phyloP scores from a whole-genome alignment of 2,888 invertebrate genomes.

The Caenorhabditis panamensis region DNA sequence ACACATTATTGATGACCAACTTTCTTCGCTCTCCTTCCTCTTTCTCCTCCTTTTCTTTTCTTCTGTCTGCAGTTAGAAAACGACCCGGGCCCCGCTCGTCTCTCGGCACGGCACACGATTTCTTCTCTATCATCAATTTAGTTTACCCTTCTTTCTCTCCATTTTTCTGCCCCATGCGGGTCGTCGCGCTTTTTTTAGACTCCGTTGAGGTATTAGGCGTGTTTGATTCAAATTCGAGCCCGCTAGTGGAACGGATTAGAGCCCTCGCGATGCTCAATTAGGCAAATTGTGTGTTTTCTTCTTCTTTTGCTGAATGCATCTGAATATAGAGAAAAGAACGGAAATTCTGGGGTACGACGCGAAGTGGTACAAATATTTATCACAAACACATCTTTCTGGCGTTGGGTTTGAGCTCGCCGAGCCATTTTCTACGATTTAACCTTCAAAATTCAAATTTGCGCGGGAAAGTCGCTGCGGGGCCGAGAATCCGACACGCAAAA shows the following conservation, averaged over 20 bases:
- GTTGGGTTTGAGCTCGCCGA: no score
- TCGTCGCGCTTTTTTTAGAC: not conserved
- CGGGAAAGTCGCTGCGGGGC: not conserved
- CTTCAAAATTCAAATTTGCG: conserved; percentile 11
- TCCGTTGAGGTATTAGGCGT: conserved; percentile 16
- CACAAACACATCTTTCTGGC: no score
- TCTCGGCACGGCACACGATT: no score
- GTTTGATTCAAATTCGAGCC: conserved; percentile 9
- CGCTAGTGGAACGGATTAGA: conserved; percentile 37
- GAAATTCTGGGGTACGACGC: not conserved
- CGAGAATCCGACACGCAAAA: not conserved
- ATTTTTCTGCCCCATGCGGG: not conserved
- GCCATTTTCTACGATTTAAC: not conserved
- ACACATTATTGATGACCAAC: conserved; percentile 59
- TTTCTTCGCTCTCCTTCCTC: conserved; percentile 39
- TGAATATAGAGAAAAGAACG: not conserved
- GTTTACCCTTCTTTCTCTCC: conserved; percentile 32
- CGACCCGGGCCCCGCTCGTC: conserved; percentile 4
- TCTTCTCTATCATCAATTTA: conserved; percentile 44
- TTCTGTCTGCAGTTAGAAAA: conserved; percentile 9
- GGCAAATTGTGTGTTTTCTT: conserved; percentile 32
- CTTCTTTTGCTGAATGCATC: not conserved
- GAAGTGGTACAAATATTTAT: no score
- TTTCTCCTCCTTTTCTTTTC: conserved; percentile 38
- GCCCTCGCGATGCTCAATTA: conserved; percentile 25